Evolutionary conservation across 2,888 invertebrate species (phyloP).

Genomic region (Nomada flava): DNA sequence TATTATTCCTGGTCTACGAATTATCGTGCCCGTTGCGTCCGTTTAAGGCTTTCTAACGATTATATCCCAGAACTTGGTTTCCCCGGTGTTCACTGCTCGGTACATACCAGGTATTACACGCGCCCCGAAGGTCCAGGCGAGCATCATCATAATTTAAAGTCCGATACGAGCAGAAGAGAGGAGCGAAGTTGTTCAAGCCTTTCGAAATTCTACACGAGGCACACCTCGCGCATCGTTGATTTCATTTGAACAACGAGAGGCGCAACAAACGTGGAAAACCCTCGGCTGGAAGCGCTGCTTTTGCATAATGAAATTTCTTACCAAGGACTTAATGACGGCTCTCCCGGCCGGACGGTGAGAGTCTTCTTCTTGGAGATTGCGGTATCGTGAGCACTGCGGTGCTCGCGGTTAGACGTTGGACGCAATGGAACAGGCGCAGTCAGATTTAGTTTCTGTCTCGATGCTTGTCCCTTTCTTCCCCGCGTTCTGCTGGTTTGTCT

Average conservation of each 20-base stretch:
- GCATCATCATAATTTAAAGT: constrained; percentile 57
- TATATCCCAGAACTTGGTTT: constrained; percentile 43
- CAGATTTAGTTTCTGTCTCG: constrained; percentile 70
- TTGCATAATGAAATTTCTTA: constrained; percentile 67
- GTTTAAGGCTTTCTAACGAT: constrained; percentile 49
- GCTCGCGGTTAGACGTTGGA: constrained; percentile 60
- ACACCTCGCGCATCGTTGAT: not conserved
- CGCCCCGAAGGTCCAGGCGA: constrained; percentile 16
- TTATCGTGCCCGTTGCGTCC: constrained; percentile 31
- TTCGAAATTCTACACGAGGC: constrained; percentile 9
- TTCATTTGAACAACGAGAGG: not conserved
- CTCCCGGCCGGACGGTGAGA: constrained; percentile 21
- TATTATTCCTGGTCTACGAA: constrained; percentile 24
- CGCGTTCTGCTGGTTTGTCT: constrained; percentile 29
- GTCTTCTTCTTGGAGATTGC: constrained; percentile 49
- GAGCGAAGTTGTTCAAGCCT: not conserved
- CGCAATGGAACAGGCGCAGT: constrained; percentile 53
- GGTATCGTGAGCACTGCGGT: constrained; percentile 61
- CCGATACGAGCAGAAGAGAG: not conserved
- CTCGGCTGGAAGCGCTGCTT: constrained; percentile 32
- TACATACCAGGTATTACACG: not conserved
- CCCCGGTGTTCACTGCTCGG: constrained; percentile 18
- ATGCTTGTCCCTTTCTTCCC: constrained; percentile 1
- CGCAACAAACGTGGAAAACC: not conserved
- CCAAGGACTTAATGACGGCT: constrained; percentile 49